A percentile compares a stretch with the other conserved stretches of the same genome.
Evolutionary conservation across 2,797 vertebrate species (phyloP).

Genomic region (Miichthys miiuy): DNA sequence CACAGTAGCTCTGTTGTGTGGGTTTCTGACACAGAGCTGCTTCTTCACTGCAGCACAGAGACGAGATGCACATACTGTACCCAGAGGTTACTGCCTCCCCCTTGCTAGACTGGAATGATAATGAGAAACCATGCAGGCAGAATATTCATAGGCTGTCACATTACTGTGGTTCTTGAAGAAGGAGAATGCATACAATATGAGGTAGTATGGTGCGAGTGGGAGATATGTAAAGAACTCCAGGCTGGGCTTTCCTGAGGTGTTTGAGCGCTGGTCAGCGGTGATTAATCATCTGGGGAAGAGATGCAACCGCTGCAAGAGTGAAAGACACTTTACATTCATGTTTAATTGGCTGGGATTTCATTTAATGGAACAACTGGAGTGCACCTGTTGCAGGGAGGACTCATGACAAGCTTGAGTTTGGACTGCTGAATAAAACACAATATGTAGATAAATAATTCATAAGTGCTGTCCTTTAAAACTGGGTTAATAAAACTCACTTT

Average conservation of each 20-base stretch:
- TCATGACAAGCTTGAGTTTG: background rate
- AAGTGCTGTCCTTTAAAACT: background rate
- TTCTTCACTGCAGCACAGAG: constrained; percentile 53
- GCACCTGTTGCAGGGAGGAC: constrained; percentile 68
- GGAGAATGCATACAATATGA: constrained; percentile 45
- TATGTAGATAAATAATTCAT: background rate
- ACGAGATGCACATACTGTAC: constrained; percentile 67
- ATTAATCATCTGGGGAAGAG: constrained; percentile 47
- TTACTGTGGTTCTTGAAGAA: constrained; percentile 49
- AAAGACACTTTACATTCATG: constrained; percentile 30
- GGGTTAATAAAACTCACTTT: constrained; percentile 4
- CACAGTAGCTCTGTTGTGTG: constrained; percentile 51
- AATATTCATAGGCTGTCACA: constrained; percentile 77
- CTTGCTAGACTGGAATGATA: constrained; percentile 69
- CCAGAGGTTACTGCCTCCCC: constrained; percentile 69
- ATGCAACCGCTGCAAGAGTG: constrained; percentile 16
- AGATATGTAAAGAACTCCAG: constrained; percentile 25
- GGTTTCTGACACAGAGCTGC: constrained; percentile 44
- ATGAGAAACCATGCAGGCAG: constrained; percentile 70
- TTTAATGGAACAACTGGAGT: constrained; percentile 16
- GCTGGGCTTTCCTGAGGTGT: constrained; percentile 24
- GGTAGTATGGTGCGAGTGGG: constrained; percentile 18
- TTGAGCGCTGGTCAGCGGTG: constrained; percentile 41
- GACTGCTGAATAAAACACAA: constrained; percentile 31
- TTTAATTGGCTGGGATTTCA: constrained; percentile 32